Conservation (phyloP, 2,888 invertebrate species). For the Coleophora flavipennella region DNA sequence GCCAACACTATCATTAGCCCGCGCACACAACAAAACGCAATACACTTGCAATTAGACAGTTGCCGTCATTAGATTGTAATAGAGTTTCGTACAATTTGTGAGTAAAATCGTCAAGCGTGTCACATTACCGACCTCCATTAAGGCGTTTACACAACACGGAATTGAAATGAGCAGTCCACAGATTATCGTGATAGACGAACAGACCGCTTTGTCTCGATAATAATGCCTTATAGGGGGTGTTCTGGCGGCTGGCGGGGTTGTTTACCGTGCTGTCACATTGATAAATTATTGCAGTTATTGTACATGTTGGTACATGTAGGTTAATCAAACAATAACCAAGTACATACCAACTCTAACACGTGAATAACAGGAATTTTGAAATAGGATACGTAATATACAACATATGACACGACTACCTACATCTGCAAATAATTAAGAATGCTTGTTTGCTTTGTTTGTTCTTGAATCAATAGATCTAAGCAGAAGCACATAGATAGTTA, state of each 20-base stretch:
- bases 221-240: conserved; percentile 54
- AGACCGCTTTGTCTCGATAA: conserved; percentile 65
- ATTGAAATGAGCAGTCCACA: conserved; percentile 70
- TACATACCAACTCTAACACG: too few species aligned
- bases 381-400: too few species aligned
- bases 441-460: too few species aligned
- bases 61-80: conserved; percentile 70
- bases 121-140: conserved; percentile 70
- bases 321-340: too few species aligned
- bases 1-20: conserved; percentile 57
- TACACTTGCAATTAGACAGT: conserved; percentile 69
- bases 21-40: conserved; percentile 66
- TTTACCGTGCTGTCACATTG: conserved; percentile 22
- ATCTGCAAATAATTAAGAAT: too few species aligned
- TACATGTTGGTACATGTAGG: too few species aligned
- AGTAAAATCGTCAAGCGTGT: conserved; percentile 73
- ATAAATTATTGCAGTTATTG: conserved; percentile 18
- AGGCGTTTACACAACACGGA: conserved; percentile 70
- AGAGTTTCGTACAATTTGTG: conserved; percentile 73
- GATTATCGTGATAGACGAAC: conserved; percentile 71
- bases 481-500: too few species aligned
- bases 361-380: too few species aligned
- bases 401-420: too few species aligned
- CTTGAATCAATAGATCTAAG: too few species aligned
- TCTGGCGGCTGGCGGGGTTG: conserved; percentile 13